Percentiles rank a stretch among this genome's conserved stretches.
Evolutionary conservation across 1,140 invertebrate genomes (phyloP).

Genomic region (Dufourea novaeangliae): DNA sequence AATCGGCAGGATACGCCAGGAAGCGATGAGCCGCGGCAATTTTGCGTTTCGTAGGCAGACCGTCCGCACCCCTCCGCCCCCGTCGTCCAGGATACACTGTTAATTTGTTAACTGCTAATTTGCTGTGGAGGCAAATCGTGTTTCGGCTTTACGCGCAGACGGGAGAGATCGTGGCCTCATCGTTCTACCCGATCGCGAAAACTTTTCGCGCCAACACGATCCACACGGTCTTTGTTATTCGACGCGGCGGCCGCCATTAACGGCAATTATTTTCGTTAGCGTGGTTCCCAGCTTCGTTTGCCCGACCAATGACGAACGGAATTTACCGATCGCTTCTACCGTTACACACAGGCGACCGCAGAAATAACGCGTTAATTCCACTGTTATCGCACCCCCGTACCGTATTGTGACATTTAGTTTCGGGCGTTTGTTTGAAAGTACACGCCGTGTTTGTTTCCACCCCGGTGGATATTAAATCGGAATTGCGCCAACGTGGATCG

Average conservation of each 20-base stretch:
- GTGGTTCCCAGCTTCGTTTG: not conserved
- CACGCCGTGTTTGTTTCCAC: not conserved
- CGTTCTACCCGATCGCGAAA: not conserved
- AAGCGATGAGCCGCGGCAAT: constrained; percentile 37
- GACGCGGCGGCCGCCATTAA: constrained; percentile 15
- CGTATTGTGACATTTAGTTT: constrained; percentile 4
- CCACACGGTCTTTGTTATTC: not conserved
- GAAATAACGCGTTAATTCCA: constrained; percentile 32
- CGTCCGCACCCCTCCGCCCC: no score
- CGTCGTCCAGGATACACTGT: constrained; percentile 29
- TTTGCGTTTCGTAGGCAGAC: constrained; percentile 22
- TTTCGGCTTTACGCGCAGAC: constrained; percentile 28
- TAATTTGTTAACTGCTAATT: constrained; percentile 77
- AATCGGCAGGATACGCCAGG: constrained; percentile 62
- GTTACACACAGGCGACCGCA: not conserved
- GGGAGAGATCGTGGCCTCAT: no score
- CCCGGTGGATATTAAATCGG: constrained; percentile 31
- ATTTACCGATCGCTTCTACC: constrained; percentile 19
- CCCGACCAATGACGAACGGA: constrained; percentile 1
- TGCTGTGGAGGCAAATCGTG: constrained; percentile 54
- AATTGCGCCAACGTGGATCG: not conserved
- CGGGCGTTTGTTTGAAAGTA: constrained; percentile 12
- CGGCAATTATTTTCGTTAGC: constrained; percentile 20
- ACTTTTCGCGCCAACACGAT: not conserved
- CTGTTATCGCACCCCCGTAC: constrained; percentile 14